A percentile compares a stretch with the other conserved stretches of the same genome.
phyloP scores from a whole-genome alignment of 1,140 invertebrate species.

The Panagrolaimus sp. region DNA sequence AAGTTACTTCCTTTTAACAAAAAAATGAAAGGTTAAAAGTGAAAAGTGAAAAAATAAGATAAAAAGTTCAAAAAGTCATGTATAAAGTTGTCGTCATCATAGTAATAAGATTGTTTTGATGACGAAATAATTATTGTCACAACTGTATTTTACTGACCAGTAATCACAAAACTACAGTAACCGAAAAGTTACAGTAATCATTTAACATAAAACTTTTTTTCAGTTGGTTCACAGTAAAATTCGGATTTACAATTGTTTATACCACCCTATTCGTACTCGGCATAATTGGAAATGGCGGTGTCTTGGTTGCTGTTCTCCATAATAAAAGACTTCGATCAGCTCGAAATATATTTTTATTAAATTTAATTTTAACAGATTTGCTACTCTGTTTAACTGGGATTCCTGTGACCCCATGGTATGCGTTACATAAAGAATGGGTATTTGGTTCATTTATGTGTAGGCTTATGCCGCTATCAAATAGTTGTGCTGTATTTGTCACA shows the following conservation, averaged over 20 bases:
- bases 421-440: conserved; percentile 51
- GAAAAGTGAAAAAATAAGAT: too few species aligned
- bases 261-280: conserved; percentile 46
- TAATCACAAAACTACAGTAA: too few species aligned
- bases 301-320: conserved; percentile 46
- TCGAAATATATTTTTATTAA: conserved; percentile 55
- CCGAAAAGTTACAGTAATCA: too few species aligned
- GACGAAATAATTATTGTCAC: too few species aligned
- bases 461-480: conserved; percentile 51
- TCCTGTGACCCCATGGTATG: conserved; percentile 54
- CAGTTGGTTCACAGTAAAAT: conserved; percentile 39
- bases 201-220: conserved; percentile 15
- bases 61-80: too few species aligned
- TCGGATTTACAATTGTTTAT: conserved; percentile 46
- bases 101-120: too few species aligned
- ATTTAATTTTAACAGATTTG: conserved; percentile 54
- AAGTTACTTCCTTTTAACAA: too few species aligned
- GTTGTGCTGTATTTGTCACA: conserved; percentile 57
- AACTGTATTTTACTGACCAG: too few species aligned
- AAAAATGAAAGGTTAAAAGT: too few species aligned
- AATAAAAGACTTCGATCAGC: conserved; percentile 57
- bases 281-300: conserved; percentile 51
- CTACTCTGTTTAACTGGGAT: conserved; percentile 52
- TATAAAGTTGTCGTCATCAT: too few species aligned
- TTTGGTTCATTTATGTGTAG: conserved; percentile 55